Evolutionary conservation across 2,113 vertebrate genomes (phyloP), one percentile per base, ranked within the genome.

Genomic region (Formicarius rufipectus): DNA sequence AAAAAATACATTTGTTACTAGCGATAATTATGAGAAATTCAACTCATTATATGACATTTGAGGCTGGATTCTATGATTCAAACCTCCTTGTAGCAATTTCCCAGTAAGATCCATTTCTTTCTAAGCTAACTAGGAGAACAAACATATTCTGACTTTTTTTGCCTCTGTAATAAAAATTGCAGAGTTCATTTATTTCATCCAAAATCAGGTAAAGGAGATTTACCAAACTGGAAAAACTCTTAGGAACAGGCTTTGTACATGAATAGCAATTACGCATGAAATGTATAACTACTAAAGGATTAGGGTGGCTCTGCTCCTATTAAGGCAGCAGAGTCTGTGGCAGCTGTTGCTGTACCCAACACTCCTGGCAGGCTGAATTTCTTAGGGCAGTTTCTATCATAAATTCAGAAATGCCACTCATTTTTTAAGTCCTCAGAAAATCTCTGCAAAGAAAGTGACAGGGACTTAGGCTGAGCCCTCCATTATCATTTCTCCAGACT

Each of bases 181-280:
- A 82, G 17, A 7, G 6, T 28, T 80, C 45, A 75, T 67, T 77
- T 75, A 56, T 78, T 96, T 87, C 59, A 92, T 56, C 33, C 73
- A 83, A 64, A 18, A 84, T 21, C 25, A 84, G 30, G 69, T 84
- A 87, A 74, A 93, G 47, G 31, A 83, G 67, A 77, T 79, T 80
- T 71, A 33, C 50, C 72, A 85, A 88, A 83, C 14, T 76, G 50
- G 47, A 66, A 80, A 55, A 73, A 80, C 22, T 89, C 79, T 76
- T 31, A 79, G 45, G 42, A 95, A 75, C 8, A 76, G 35, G 30
- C 33, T 93, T 90, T 90, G 47, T 21, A 58, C 11, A 14, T 19
- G 25, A 88, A 84, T 14, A 73, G 63, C 71, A 93, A 63, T 93
- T 93, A 93, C 56, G 47, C 64, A 86, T 52, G 42, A 95, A 93